Conservation (phyloP, 2,113 vertebrate species). For the Ciconia stormi region DNA sequence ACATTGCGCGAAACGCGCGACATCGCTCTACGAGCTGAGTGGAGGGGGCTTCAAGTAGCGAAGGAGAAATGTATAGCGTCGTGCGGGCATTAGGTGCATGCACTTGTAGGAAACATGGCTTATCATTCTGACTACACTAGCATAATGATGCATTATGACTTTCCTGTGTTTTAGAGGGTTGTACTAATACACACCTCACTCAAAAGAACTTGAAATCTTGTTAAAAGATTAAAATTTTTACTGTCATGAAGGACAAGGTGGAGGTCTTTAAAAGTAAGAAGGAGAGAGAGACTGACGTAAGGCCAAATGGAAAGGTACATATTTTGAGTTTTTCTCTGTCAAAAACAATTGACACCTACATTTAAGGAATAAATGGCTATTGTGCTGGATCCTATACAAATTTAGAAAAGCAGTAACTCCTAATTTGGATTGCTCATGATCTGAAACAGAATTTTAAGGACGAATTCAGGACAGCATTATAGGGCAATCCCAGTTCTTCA, state of each 20-base stretch:
- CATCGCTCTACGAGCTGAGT: too few species aligned
- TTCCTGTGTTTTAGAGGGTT: background rate
- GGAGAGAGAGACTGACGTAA: background rate
- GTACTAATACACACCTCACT: background rate
- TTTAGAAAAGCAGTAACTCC: background rate
- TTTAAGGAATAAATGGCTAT: background rate
- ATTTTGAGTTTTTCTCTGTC: background rate
- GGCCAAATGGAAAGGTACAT: background rate
- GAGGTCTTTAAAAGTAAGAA: background rate
- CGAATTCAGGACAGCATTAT: background rate
- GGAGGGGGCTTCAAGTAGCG: too few species aligned
- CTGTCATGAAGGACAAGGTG: fast-evolving
- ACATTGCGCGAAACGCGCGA: too few species aligned
- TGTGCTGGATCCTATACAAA: background rate
- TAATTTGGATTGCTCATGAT: background rate
- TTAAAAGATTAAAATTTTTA: background rate
- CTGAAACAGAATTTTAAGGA: background rate
- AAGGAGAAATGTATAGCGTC: too few species aligned
- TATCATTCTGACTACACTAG: background rate
- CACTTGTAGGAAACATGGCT: background rate
- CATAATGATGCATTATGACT: background rate
- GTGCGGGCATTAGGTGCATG: too few species aligned
- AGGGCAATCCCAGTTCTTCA: background rate
- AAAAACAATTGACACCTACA: background rate
- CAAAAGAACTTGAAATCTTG: background rate